Conservation (phyloP, 2,797 vertebrate genomes). For the Cyclura pinguis region DNA sequence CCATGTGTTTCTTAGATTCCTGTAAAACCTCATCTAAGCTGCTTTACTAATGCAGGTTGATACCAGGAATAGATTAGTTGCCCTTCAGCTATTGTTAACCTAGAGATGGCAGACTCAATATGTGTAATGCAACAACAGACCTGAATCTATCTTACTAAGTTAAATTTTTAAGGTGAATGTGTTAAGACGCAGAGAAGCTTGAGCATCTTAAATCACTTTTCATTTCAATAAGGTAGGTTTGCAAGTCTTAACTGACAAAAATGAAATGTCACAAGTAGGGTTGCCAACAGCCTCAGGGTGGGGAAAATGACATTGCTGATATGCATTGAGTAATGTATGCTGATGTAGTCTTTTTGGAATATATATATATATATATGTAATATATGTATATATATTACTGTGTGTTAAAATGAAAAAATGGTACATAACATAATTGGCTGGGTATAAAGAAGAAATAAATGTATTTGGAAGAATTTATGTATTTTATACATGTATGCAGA, state of each 20-base stretch:
- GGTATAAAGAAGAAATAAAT: not conserved
- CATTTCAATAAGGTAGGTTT: slow-evolving; percentile 21
- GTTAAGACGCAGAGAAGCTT: slow-evolving; percentile 68
- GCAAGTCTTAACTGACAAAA: slow-evolving; percentile 17
- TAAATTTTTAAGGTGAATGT: slow-evolving; percentile 62
- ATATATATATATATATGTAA: not conserved
- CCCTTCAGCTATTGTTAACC: slow-evolving; percentile 39
- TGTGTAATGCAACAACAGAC: slow-evolving; percentile 58
- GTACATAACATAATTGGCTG: slow-evolving; percentile 17
- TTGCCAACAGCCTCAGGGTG: not conserved
- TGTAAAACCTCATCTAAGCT: slow-evolving; percentile 30
- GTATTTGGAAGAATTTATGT: not conserved
- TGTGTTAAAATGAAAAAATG: not conserved
- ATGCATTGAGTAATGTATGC: not conserved
- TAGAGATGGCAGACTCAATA: slow-evolving; percentile 58
- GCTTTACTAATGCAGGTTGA: slow-evolving; percentile 53
- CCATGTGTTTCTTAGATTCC: slow-evolving; percentile 21
- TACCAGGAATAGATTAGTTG: slow-evolving; percentile 52
- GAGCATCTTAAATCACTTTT: slow-evolving; percentile 57
- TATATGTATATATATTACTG: not conserved
- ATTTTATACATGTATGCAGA: slow-evolving; percentile 1
- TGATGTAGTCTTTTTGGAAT: slow-evolving; percentile 8
- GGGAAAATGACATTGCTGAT: not conserved
- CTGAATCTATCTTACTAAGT: slow-evolving; percentile 70
- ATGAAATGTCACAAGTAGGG: slow-evolving; percentile 25